Evolutionary conservation across 1,140 invertebrate genomes (phyloP).

Genomic region (Brachionus asplanchnoidis): DNA sequence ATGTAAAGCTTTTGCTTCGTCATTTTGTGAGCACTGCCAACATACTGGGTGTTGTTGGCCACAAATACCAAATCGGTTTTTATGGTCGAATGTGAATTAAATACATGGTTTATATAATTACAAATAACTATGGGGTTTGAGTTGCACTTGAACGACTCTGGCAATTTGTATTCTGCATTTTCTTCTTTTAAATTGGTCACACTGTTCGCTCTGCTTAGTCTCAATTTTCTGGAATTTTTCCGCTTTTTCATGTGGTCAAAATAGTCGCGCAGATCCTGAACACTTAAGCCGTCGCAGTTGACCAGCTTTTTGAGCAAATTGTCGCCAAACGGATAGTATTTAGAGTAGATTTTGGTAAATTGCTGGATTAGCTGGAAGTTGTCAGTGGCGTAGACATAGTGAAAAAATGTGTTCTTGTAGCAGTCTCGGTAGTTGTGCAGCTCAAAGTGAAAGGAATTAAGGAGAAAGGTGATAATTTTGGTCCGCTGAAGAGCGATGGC

Average conservation of each 20-base stretch:
- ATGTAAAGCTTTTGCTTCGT: background rate
- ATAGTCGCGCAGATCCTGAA: background rate
- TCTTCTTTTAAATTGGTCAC: background rate
- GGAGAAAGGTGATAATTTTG: background rate
- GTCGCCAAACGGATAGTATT: background rate
- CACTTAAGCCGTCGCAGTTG: constrained; percentile 27
- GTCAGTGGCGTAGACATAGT: background rate
- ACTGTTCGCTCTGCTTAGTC: background rate
- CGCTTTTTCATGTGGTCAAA: background rate
- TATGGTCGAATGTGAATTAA: background rate
- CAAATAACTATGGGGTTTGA: constrained; percentile 20
- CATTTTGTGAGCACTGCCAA: background rate
- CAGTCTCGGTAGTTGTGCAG: background rate
- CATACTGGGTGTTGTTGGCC: background rate
- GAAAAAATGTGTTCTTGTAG: constrained; percentile 16
- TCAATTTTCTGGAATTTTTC: background rate
- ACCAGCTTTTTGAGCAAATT: background rate
- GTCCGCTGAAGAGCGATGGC: background rate
- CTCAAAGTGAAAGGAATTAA: background rate
- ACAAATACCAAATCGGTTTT: constrained; percentile 23
- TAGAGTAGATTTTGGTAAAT: background rate
- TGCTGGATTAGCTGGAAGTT: background rate
- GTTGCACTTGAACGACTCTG: background rate
- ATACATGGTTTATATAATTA: constrained; percentile 31
- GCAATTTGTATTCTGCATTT: background rate